A percentile compares a stretch with the other conserved stretches of the same genome.
These are phyloP conservation scores for Callionymus lyra DNA, from an alignment of 2,113 vertebrate genomes.

Conservation along the genomic window DNA sequence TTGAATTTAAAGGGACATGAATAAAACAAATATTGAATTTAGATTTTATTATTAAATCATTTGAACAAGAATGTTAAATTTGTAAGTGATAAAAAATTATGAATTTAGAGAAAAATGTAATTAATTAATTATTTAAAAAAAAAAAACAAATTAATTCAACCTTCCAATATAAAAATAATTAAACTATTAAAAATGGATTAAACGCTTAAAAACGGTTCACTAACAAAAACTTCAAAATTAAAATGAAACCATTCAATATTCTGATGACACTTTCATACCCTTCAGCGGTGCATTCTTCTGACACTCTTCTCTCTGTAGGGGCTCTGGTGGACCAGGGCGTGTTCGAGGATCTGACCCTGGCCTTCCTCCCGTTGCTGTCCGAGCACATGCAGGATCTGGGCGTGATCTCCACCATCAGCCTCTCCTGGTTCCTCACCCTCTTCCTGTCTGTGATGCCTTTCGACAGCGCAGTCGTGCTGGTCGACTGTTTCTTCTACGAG, in stretches of 20 bases:
- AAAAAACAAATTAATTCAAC: no score
- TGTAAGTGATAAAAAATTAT: no score
- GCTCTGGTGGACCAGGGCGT: constrained; percentile 94
- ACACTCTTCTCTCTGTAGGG: constrained; percentile 54
- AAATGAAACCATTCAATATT: background rate
- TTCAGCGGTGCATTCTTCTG: background rate
- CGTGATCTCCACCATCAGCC: constrained; percentile 91
- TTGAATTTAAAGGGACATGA: no score
- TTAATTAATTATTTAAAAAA: no score
- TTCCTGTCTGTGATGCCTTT: constrained; percentile 97
- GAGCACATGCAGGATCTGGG: constrained; percentile 94
- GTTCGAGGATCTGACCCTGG: constrained; percentile 88
- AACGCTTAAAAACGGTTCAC: no score
- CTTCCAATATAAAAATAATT: no score
- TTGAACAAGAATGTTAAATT: no score
- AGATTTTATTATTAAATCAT: no score
- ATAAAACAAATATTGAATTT: no score
- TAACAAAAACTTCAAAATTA: no score
- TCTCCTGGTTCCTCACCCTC: constrained; percentile 96
- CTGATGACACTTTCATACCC: background rate
- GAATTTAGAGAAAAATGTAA: no score
- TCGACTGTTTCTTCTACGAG: constrained; percentile 96
- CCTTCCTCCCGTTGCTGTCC: constrained; percentile 80
- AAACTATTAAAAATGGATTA: no score
- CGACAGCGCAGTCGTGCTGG: constrained; percentile 86